Base-by-base conservation (phyloP, 2,888 invertebrate species). In the Scaptomyza tumidula region DNA sequence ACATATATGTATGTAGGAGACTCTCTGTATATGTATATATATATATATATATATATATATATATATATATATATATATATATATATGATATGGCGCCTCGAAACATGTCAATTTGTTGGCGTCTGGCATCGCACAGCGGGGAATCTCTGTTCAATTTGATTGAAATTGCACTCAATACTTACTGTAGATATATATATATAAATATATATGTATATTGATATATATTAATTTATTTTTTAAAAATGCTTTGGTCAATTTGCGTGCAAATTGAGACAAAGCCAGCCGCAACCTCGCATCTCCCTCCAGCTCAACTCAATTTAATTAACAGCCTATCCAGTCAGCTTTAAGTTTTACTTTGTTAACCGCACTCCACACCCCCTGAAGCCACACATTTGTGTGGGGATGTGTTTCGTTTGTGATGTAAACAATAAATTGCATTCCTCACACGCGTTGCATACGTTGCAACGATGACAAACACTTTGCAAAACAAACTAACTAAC, bases 181-280 rank as follows among this genome's bases (percentile, higher is more conserved):
- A 85, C 83, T 87, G 86, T 86, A 39, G 1, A 14, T n/a, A 37
- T 6, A n/a, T 39, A 39, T 39, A 11, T 11, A 31, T 29, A 7
- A n/a, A n/a, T n/a, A n/a, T n/a, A n/a, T 33, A 13, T 35, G 33
- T 37, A 77, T 71, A 86, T 83, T 83, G 83, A 86, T 87, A 85
- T 87, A 85, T 87, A 87, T 85, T 85, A 85, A 85, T 85, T 84
- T 82, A 80, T 76, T 76, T 76, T 69, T 78, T 54, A 63, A 84
- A 81, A 84, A 82, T 80, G 55, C 79, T 77, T 81, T 86, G 78
- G 63, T 79, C 77, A 84, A 84, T 84, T 86, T 81, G 62, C 62
- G 58, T 57, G 48, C 72, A 84, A 86, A 86, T 84, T 84, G 81
- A 84, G 77, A 71, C 75, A 84, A 85, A 80, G 80, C 54, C 71